Evolutionary conservation across 2,888 invertebrate species (phyloP).

Genomic region (Acanthosepion esculentum): DNA sequence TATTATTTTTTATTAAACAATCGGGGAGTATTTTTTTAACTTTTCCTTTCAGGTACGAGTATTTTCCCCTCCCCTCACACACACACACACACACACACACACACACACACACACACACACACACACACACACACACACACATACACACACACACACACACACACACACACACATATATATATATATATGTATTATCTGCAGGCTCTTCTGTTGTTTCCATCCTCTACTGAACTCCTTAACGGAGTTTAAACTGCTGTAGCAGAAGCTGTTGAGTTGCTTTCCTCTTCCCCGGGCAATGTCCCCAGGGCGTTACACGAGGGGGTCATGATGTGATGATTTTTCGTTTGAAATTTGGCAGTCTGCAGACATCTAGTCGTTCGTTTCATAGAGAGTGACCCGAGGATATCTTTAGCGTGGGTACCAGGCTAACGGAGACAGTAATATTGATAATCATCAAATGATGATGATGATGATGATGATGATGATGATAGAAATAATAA

Average conservation of each 20-base stretch:
- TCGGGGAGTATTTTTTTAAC: too few species aligned
- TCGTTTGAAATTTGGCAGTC: slow-evolving; percentile 21
- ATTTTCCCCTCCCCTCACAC: too few species aligned
- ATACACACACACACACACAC: neutral
- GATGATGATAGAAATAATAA: neutral
- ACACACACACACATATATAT: neutral
- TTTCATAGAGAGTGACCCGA: neutral
- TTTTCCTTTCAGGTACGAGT: too few species aligned
- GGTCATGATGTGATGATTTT: neutral
- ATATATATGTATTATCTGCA: neutral
- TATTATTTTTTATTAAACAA: too few species aligned
- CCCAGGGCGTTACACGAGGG: neutral
- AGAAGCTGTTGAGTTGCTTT: neutral
- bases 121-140: neutral
- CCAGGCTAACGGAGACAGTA: neutral
- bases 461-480: neutral
- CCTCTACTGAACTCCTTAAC: too few species aligned
- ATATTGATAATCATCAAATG: neutral
- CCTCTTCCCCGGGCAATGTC: neutral
- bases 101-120: too few species aligned
- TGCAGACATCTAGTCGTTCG: neutral
- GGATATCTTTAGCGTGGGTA: neutral
- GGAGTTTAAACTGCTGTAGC: neutral
- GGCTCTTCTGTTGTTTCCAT: neutral
- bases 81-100: neutral